phyloP scores from a whole-genome alignment of 1,140 invertebrate genomes.

The Monomorium pharaonis region DNA sequence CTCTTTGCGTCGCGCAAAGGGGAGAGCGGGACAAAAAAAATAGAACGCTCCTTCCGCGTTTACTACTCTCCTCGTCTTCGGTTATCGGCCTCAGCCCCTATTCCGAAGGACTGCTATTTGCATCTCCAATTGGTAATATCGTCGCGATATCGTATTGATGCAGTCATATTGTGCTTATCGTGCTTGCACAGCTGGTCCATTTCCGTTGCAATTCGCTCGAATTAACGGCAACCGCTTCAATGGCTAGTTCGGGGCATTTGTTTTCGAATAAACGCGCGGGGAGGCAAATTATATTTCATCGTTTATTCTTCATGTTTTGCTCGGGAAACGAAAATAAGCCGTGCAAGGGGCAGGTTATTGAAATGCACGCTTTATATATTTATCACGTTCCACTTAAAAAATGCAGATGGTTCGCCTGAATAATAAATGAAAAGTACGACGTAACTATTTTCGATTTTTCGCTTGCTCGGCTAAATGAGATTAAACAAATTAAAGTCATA shows the following conservation, averaged over 20 bases:
- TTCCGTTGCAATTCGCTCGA: constrained; percentile 12
- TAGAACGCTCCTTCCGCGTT: neutral
- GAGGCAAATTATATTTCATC: neutral
- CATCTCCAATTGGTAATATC: constrained; percentile 13
- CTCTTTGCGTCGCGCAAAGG: neutral
- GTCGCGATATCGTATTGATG: constrained; percentile 24
- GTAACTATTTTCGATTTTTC: neutral
- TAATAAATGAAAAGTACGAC: neutral
- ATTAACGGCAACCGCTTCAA: constrained; percentile 12
- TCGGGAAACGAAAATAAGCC: constrained; percentile 7
- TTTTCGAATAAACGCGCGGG: neutral
- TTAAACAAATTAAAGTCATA: neutral
- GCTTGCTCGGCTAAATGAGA: neutral
- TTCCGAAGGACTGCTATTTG: neutral
- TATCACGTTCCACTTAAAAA: neutral
- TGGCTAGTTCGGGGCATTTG: neutral
- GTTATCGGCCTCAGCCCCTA: neutral
- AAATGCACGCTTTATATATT: neutral
- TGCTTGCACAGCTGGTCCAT: constrained; percentile 37
- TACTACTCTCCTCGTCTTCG: neutral
- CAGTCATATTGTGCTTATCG: constrained; percentile 33
- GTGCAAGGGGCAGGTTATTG: neutral
- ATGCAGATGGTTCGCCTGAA: neutral
- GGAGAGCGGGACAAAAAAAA: neutral
- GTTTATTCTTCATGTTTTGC: neutral